Evolutionary conservation across 2,888 invertebrate genomes (phyloP), one percentile per base, ranked within the genome.

Genomic region (Pilophorus perplexus): DNA sequence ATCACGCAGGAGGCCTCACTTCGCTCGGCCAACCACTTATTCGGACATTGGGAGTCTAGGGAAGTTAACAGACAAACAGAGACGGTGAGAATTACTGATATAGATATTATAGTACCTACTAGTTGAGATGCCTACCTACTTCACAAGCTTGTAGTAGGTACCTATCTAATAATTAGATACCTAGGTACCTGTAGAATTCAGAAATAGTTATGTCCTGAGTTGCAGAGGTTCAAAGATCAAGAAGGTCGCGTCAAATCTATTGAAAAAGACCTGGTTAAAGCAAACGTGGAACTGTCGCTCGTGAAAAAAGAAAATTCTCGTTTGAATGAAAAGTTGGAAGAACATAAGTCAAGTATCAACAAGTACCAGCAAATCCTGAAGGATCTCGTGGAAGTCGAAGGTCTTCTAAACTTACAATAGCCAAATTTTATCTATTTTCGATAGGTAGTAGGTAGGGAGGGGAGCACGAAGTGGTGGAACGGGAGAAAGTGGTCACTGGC

Each of bases 341-440:
- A 12, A 8, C 25, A 52, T 14, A 22, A 52, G 8, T 10, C 3
- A 2, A 33, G 52, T 16, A 52, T 52, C 16, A 28, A 12, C n/a
- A 52, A 52, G 18, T 52, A 52, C 28, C 52, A 52, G 18, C 3
- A 12, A 18, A 52, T 14, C 2, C 33, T 52, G 2, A 27, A 52
- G 27, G 52, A 52, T 28, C 52, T 14, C 1, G 52, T 52, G 10
- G 16, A 52, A 27, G 16, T 52, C 18, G 52, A 52, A 52, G 52
- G 52, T 52, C 28, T 3, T 27, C 28, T 14, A 20, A 5, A 16
- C 16, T 46, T n/a, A n/a, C 2, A n/a, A n/a, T n/a, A n/a, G n/a
- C n/a, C n/a, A n/a, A n/a, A n/a, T n/a, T n/a, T n/a, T n/a, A 33
- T 6, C 10, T 33, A 6, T 33, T 33, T 33, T 10, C 33, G 33